Conservation (phyloP, 2,113 vertebrate genomes). For the Formicarius rufipectus region DNA sequence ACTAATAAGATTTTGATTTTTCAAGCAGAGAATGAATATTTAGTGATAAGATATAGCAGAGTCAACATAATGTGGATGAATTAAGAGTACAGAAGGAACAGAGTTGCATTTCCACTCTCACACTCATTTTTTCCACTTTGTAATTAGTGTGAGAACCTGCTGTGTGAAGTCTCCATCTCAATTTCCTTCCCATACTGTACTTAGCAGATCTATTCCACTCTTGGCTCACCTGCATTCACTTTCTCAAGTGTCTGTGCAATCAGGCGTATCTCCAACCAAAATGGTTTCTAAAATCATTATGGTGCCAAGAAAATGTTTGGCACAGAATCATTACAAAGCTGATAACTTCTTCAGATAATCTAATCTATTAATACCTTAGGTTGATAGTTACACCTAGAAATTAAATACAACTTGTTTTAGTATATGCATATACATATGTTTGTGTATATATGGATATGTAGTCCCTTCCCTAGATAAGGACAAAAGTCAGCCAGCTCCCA, state of each 20-base stretch:
- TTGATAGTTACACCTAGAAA: background rate
- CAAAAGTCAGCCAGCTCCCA: background rate
- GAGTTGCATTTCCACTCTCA: background rate
- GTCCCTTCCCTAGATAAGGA: background rate
- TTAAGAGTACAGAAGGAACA: background rate
- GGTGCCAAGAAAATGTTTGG: background rate
- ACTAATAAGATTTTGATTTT: background rate
- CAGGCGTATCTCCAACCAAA: background rate
- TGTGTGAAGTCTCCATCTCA: background rate
- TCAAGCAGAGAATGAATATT: background rate
- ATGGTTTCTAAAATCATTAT: background rate
- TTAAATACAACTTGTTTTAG: background rate
- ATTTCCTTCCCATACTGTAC: background rate
- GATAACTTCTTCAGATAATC: background rate
- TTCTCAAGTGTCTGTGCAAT: background rate
- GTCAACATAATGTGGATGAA: background rate
- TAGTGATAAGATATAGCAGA: background rate
- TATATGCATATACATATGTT: background rate
- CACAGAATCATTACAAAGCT: background rate
- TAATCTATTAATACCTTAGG: background rate
- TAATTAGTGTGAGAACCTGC: background rate
- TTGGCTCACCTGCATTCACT: background rate
- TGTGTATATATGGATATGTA: background rate
- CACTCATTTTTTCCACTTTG: background rate
- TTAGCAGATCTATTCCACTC: background rate